Evolutionary conservation across 2,113 vertebrate species (phyloP).

Genomic region (Phasianus colchicus): DNA sequence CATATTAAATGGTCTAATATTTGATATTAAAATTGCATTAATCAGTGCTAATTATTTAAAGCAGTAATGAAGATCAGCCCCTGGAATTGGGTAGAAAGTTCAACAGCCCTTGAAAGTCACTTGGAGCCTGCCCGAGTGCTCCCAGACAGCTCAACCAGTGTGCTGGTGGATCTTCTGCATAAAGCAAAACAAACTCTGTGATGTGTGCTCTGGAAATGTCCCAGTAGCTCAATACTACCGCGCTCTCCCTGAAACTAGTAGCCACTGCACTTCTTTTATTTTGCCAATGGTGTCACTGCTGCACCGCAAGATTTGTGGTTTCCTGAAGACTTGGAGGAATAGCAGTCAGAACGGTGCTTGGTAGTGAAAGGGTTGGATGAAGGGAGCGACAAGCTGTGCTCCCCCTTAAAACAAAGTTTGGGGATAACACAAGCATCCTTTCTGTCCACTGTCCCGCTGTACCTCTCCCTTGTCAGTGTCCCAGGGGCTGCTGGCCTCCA

Average conservation of each 20-base stretch:
- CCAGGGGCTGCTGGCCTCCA: background rate
- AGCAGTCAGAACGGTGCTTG: background rate
- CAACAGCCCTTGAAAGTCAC: background rate
- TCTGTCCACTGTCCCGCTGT: rapidly evolving
- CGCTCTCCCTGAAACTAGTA: background rate
- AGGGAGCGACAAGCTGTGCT: rapidly evolving
- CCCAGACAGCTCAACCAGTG: rapidly evolving
- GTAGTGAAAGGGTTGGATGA: background rate
- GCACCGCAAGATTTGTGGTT: conserved; percentile 51
- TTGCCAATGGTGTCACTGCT: conserved; percentile 77
- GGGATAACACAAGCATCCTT: no score
- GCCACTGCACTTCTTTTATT: conserved; percentile 61
- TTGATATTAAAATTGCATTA: background rate
- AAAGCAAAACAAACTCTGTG: rapidly evolving
- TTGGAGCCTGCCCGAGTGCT: background rate
- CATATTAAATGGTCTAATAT: background rate
- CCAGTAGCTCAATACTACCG: rapidly evolving
- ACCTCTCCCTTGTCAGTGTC: background rate
- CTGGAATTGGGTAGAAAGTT: background rate
- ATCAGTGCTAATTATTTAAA: background rate
- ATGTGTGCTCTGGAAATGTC: rapidly evolving
- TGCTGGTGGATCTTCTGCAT: background rate
- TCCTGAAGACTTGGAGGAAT: background rate
- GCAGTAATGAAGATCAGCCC: background rate
- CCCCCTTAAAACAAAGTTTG: rapidly evolving